Percentiles rank a stretch among this genome's conserved stretches.
Evolutionary conservation across 2,888 invertebrate species (phyloP).

Genomic region (Iphiclides podalirius): DNA sequence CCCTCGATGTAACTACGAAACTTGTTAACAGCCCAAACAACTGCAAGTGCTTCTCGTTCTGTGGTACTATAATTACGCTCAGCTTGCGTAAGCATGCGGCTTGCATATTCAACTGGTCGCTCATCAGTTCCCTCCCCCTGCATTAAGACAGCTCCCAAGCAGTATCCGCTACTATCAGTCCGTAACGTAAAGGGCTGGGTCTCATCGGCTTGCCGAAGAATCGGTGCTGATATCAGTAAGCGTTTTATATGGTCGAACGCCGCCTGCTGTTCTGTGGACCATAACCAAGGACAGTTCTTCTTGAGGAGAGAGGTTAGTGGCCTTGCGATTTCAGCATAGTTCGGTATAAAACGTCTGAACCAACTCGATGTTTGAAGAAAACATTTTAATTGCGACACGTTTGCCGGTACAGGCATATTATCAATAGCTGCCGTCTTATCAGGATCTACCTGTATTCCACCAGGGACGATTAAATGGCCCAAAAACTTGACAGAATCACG

Average conservation of each 20-base stretch:
- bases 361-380: slow-evolving; percentile 36
- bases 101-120: slow-evolving; percentile 29
- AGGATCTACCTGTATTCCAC: slow-evolving; percentile 35
- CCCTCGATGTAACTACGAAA: slow-evolving; percentile 55
- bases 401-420: slow-evolving; percentile 32
- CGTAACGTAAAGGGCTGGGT: slow-evolving; percentile 33
- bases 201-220: slow-evolving; percentile 29
- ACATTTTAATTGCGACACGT: slow-evolving; percentile 28
- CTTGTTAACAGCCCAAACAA: slow-evolving; percentile 34
- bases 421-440: slow-evolving; percentile 36
- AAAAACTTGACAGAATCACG: slow-evolving; percentile 35
- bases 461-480: too few relatives aligned
- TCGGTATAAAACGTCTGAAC: slow-evolving; percentile 34
- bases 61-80: slow-evolving; percentile 52
- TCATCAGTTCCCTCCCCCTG: slow-evolving; percentile 26
- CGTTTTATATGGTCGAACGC: slow-evolving; percentile 17
- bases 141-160: slow-evolving; percentile 27
- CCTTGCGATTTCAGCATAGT: slow-evolving; percentile 29
- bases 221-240: slow-evolving; percentile 8
- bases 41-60: slow-evolving; percentile 43
- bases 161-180: slow-evolving; percentile 40
- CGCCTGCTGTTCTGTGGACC: slow-evolving; percentile 18
- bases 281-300: slow-evolving; percentile 29
- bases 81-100: slow-evolving; percentile 29
- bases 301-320: slow-evolving; percentile 31